A percentile compares a stretch with the other conserved stretches of the same genome.
These are phyloP conservation scores for Bufo gargarizans DNA, from an alignment of 2,113 vertebrate genomes.

Conservation along the genomic window DNA sequence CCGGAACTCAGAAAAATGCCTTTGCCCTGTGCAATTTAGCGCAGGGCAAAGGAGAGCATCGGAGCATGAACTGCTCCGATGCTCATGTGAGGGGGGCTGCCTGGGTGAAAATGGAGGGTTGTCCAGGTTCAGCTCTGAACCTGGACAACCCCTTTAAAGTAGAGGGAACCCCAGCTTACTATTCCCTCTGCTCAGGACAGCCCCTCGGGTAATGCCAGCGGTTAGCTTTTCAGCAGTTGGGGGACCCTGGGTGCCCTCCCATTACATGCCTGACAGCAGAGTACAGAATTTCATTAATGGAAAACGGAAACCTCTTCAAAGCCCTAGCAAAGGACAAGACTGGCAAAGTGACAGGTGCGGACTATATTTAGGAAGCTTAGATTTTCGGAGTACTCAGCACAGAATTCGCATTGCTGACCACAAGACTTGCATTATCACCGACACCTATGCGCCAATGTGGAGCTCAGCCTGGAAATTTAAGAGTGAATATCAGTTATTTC, in stretches of 20 bases:
- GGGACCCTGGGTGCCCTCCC: neutral
- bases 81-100: too few relatives aligned
- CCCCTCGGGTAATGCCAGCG: neutral
- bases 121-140: too few relatives aligned
- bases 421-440: constrained; percentile 38
- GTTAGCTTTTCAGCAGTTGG: neutral
- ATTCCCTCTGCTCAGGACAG: neutral
- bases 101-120: too few relatives aligned
- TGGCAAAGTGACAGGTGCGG: constrained; percentile 56
- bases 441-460: neutral
- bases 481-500: neutral
- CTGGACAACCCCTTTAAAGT: too few relatives aligned
- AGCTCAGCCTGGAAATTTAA: neutral
- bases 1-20: too few relatives aligned
- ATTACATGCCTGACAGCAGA: constrained; percentile 28
- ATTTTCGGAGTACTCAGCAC: constrained; percentile 50
- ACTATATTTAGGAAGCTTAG: constrained; percentile 49
- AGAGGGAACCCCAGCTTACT: neutral
- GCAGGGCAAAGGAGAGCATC: too few relatives aligned
- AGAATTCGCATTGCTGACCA: constrained; percentile 30
- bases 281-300: constrained; percentile 54
- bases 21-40: too few relatives aligned
- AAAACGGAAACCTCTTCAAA: constrained; percentile 59
- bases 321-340: constrained; percentile 55
- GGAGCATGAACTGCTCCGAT: too few relatives aligned